These are phyloP conservation scores for Galerucella pusilla DNA, from an alignment of 2,888 invertebrate species.

Conservation along the genomic window DNA sequence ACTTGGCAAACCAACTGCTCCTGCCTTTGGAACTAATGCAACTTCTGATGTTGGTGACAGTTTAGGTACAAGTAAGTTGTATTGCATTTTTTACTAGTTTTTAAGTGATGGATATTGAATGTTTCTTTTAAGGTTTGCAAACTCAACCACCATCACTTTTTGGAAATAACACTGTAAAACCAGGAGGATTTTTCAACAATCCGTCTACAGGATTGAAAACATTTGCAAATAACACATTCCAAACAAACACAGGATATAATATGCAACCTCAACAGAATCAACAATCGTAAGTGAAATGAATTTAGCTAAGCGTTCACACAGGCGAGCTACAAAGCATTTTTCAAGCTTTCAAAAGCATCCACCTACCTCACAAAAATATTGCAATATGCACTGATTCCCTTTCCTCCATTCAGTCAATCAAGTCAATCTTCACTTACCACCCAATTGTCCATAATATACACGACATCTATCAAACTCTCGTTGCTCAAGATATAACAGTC, in stretches of 20 bases:
- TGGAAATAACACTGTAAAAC: conserved; percentile 64
- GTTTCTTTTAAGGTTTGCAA: conserved; percentile 34
- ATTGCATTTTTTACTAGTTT: background rate
- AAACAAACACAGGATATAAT: conserved; percentile 62
- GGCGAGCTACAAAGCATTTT: too few species aligned
- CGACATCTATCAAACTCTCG: too few species aligned
- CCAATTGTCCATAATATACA: too few species aligned
- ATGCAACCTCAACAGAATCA: conserved; percentile 53
- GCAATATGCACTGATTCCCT: too few species aligned
- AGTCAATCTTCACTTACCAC: too few species aligned
- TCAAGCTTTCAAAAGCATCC: too few species aligned
- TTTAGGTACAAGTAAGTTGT: conserved; percentile 41
- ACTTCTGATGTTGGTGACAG: conserved; percentile 47
- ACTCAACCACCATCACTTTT: conserved; percentile 61
- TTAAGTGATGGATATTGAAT: background rate
- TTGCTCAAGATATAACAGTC: too few species aligned
- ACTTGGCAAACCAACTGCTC: conserved; percentile 59
- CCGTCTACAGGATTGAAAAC: conserved; percentile 51
- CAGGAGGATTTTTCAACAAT: conserved; percentile 69
- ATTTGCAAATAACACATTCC: conserved; percentile 40
- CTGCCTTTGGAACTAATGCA: conserved; percentile 55
- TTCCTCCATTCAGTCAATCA: too few species aligned
- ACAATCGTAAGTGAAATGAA: conserved; percentile 49
- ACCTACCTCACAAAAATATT: too few species aligned
- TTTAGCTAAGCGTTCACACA: too few species aligned